phyloP scores from a whole-genome alignment of 2,888 invertebrate species.

The Masnerella sp. region DNA sequence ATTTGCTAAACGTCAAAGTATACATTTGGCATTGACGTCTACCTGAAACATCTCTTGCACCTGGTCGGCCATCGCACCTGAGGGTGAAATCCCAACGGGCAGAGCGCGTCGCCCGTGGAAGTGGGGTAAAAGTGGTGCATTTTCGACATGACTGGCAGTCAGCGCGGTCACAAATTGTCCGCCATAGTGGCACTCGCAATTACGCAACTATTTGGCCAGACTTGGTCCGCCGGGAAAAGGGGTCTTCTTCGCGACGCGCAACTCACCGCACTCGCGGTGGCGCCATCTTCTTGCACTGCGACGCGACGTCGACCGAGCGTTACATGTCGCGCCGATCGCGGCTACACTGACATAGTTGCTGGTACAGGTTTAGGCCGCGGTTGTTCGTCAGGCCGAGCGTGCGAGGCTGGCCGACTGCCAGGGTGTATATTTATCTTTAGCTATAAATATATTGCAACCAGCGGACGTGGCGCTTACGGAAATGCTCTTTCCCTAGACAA shows the following conservation, averaged over 20 bases:
- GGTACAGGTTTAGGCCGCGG: constrained; percentile 67
- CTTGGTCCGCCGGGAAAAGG: neutral
- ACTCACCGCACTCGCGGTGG: neutral
- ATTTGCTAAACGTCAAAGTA: too few relatives aligned
- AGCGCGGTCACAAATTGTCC: constrained; percentile 10
- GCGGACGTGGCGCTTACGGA: constrained; percentile 54
- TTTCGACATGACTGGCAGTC: constrained; percentile 51
- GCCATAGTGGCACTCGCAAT: constrained; percentile 19
- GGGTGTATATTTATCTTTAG: constrained; percentile 75
- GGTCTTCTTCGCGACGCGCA: too few relatives aligned
- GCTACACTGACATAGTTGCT: constrained; percentile 72
- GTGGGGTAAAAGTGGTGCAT: constrained; percentile 88
- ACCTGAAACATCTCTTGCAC: constrained; percentile 94
- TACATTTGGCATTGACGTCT: too few relatives aligned
- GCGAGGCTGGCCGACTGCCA: constrained; percentile 72
- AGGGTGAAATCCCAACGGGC: constrained; percentile 95
- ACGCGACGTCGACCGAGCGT: constrained; percentile 33
- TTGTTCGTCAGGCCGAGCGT: constrained; percentile 63
- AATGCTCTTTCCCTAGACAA: constrained; percentile 57
- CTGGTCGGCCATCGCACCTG: constrained; percentile 96
- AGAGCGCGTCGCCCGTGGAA: constrained; percentile 92
- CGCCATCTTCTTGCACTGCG: constrained; percentile 32
- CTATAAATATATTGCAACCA: constrained; percentile 73
- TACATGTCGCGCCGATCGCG: constrained; percentile 61
- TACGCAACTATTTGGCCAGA: constrained; percentile 24